Conservation (phyloP, 2,797 vertebrate species). For the Naso thynnoides region DNA sequence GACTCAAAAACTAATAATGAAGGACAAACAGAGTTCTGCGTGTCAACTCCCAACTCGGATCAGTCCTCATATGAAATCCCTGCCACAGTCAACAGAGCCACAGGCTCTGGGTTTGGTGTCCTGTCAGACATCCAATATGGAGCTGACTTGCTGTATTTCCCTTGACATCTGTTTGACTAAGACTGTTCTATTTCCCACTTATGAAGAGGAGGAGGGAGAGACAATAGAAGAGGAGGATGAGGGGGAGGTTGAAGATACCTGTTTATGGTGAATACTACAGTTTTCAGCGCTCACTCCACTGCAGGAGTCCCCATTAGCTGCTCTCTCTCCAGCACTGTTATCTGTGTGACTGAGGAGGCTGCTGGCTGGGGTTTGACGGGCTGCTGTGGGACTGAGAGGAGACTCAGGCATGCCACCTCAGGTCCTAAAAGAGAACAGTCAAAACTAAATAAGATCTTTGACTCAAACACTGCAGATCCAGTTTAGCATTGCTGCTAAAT, state of each 20-base stretch:
- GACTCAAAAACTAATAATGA: conserved; percentile 94
- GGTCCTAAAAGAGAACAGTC: conserved; percentile 41
- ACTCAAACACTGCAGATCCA: not conserved
- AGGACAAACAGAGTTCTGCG: conserved; percentile 94
- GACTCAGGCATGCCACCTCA: conserved; percentile 75
- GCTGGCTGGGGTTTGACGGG: conserved; percentile 74
- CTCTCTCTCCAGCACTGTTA: conserved; percentile 41
- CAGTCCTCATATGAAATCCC: conserved; percentile 94
- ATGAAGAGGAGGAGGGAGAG: conserved; percentile 36
- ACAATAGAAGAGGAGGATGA: not conserved
- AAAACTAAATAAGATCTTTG: conserved; percentile 28
- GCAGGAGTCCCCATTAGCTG: conserved; percentile 72
- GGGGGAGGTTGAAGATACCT: conserved; percentile 62
- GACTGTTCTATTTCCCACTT: conserved; percentile 52
- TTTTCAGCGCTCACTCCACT: conserved; percentile 57
- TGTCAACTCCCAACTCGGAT: conserved; percentile 92
- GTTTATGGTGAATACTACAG: conserved; percentile 70
- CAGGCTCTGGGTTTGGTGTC: conserved; percentile 43
- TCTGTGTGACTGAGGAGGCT: conserved; percentile 71
- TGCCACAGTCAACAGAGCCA: conserved; percentile 92
- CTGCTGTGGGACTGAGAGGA: conserved; percentile 70
- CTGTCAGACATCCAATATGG: conserved; percentile 60
- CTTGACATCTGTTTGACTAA: conserved; percentile 52
- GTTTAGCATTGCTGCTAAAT: conserved; percentile 16
- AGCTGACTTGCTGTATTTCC: conserved; percentile 43